Percentiles rank a stretch among this genome's conserved stretches.
phyloP scores from a whole-genome alignment of 1,140 invertebrate species.

The Caenorhabditis briggsae region DNA sequence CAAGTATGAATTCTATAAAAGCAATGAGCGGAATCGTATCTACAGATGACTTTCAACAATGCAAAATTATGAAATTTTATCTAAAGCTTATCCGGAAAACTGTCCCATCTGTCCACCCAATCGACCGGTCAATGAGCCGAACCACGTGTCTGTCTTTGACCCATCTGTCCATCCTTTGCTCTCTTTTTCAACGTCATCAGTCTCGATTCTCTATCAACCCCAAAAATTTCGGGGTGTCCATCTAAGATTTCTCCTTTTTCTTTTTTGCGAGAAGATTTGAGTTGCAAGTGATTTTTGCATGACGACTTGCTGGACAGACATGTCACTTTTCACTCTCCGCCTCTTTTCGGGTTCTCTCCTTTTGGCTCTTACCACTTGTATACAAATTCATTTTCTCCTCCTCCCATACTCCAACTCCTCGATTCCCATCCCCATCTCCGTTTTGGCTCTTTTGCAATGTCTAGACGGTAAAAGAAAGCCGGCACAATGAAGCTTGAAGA shows the following conservation, averaged over 20 bases:
- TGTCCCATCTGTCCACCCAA: no score
- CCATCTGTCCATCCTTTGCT: not conserved
- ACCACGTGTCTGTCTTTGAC: not conserved
- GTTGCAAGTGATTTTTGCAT: slow-evolving; percentile 43
- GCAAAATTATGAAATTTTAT: no score
- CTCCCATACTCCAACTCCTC: not conserved
- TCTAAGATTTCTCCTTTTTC: not conserved
- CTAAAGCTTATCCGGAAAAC: no score
- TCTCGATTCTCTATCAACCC: not conserved
- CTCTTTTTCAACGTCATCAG: no score
- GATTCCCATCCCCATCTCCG: not conserved
- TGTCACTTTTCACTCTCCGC: slow-evolving; percentile 31
- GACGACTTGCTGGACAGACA: slow-evolving; percentile 18
- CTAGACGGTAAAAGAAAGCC: not conserved
- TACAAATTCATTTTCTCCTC: slow-evolving; percentile 43
- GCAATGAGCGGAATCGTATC: no score
- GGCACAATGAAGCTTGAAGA: not conserved
- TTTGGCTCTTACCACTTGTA: not conserved
- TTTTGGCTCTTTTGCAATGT: not conserved
- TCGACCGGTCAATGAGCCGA: no score
- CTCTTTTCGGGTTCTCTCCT: not conserved
- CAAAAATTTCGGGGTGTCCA: not conserved
- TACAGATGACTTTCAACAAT: no score
- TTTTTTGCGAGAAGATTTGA: not conserved
- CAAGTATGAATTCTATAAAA: no score